A percentile compares a stretch with the other conserved stretches of the same genome.
Conservation (phyloP, 2,888 invertebrate genomes). For the Sceliomorpha sp. region DNA sequence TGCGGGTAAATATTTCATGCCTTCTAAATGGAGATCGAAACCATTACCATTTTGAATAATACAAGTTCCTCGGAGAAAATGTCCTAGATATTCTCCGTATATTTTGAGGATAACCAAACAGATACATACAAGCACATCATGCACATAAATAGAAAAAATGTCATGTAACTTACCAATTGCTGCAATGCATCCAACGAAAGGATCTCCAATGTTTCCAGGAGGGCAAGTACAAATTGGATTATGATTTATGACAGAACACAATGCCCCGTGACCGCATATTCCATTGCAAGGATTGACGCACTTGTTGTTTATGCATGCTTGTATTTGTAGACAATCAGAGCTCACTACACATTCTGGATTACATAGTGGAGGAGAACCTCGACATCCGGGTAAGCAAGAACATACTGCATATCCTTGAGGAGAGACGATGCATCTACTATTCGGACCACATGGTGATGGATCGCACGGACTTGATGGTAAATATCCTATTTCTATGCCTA, state of each 20-base stretch:
- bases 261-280: conserved; percentile 88
- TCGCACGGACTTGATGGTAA: conserved; percentile 71
- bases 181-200: conserved; percentile 85
- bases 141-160: conserved; percentile 1
- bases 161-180: conserved; percentile 33
- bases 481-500: conserved; percentile 38
- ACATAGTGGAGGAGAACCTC: conserved; percentile 90
- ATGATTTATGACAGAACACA: conserved; percentile 90
- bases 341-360: conserved; percentile 92
- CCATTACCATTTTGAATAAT: neutral
- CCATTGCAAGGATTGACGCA: conserved; percentile 92
- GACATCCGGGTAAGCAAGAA: conserved; percentile 85
- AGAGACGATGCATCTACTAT: conserved; percentile 89
- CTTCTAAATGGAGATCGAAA: neutral
- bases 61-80: neutral
- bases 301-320: conserved; percentile 89
- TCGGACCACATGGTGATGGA: conserved; percentile 87
- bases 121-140: neutral
- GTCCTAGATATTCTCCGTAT: too few species aligned
- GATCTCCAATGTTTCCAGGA: conserved; percentile 88
- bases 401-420: conserved; percentile 73
- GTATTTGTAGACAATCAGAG: conserved; percentile 89
- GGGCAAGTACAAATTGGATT: conserved; percentile 93
- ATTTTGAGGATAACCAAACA: too few species aligned
- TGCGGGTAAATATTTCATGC: neutral